Evolutionary conservation across 23 tunicate species (phyloP).

Genomic region (Halocynthia roretzi): DNA sequence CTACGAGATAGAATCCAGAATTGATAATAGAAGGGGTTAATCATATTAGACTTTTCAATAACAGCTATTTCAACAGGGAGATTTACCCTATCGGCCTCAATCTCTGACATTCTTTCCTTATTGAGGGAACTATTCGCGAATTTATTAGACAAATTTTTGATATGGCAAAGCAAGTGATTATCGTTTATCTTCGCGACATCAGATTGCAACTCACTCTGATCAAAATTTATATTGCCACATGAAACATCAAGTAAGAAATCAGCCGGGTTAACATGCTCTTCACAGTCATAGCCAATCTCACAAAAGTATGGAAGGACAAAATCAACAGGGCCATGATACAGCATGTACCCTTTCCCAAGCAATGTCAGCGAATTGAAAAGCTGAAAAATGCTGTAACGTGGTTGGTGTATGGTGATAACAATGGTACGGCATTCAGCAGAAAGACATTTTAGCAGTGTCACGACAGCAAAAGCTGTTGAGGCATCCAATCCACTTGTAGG

Average conservation of each 20-base stretch:
- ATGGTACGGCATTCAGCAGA: slow-evolving; percentile 62
- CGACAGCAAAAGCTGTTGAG: slow-evolving; percentile 85
- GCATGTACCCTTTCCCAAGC: slow-evolving; percentile 55
- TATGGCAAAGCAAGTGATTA: too few species aligned
- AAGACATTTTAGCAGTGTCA: slow-evolving; percentile 65
- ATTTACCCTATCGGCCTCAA: background rate
- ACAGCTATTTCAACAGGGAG: background rate
- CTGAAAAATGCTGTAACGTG: slow-evolving; percentile 74
- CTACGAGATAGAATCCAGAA: slow-evolving; percentile 48
- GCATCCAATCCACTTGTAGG: slow-evolving; percentile 87
- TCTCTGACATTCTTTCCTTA: background rate
- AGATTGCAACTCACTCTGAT: too few species aligned
- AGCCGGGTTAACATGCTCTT: slow-evolving; percentile 89
- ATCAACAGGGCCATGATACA: slow-evolving; percentile 64
- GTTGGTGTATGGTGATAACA: slow-evolving; percentile 87
- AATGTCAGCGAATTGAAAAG: slow-evolving; percentile 71
- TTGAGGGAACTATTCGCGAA: background rate
- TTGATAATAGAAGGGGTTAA: slow-evolving; percentile 66
- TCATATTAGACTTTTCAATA: slow-evolving; percentile 11
- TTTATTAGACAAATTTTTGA: background rate
- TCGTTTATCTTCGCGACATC: too few species aligned
- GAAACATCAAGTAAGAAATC: slow-evolving; percentile 87
- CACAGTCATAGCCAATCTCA: slow-evolving; percentile 66
- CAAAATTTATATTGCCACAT: slow-evolving; percentile 48
- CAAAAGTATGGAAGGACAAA: slow-evolving; percentile 59